Evolutionary conservation across 2,113 vertebrate genomes (phyloP).

Genomic region (Diadophis punctatus): DNA sequence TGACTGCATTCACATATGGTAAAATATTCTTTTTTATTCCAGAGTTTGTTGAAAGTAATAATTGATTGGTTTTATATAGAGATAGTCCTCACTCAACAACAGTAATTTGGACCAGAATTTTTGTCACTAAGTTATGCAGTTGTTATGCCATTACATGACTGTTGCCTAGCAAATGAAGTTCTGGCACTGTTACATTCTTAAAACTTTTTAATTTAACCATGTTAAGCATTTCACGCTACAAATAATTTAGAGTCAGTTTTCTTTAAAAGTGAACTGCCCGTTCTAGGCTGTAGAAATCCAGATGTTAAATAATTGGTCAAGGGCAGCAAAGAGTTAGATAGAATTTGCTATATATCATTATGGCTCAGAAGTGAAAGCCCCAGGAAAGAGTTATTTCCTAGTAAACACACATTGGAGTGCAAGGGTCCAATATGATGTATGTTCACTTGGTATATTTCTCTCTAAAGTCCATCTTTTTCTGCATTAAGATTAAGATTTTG

Average conservation of each 20-base stretch:
- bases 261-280: not conserved
- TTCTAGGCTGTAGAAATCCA: not conserved
- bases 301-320: not conserved
- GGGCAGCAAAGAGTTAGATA: not conserved
- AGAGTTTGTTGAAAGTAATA: not conserved
- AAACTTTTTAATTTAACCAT: not conserved
- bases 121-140: not conserved
- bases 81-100: not conserved
- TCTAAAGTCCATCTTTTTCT: not conserved
- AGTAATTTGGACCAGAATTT: not conserved
- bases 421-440: not conserved
- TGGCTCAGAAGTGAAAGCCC: not conserved
- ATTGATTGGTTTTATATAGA: not conserved
- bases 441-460: not conserved
- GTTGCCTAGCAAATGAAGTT: not conserved
- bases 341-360: not conserved
- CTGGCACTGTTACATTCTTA: not conserved
- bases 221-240: not conserved
- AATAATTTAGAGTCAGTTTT: not conserved
- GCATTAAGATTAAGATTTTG: not conserved
- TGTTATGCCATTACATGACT: rapidly evolving
- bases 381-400: not conserved
- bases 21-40: not conserved
- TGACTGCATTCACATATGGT: not conserved
- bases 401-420: not conserved